Percentiles rank a stretch among this genome's conserved stretches.
Conservation (phyloP, 2,113 vertebrate species). For the Boulengerochromis microlepis region DNA sequence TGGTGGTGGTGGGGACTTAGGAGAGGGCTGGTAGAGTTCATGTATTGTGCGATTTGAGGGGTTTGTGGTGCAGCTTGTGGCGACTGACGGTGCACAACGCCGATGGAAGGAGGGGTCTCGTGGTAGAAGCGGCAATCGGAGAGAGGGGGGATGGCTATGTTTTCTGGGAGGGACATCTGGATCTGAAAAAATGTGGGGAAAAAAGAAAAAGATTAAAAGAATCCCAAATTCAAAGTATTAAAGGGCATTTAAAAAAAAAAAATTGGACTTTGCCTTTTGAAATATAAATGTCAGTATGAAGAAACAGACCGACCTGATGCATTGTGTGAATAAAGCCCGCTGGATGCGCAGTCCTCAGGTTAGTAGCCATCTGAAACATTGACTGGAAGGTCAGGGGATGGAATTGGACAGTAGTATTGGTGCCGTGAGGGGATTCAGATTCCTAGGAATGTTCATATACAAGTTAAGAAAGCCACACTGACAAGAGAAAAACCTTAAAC, state of each 20-base stretch:
- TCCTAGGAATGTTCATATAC: slow-evolving; percentile 69
- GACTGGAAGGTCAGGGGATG: slow-evolving; percentile 76
- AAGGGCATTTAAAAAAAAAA: neutral
- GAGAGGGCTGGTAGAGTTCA: slow-evolving; percentile 49
- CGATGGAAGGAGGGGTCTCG: slow-evolving; percentile 60
- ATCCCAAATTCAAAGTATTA: no score
- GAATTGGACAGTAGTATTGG: slow-evolving; percentile 71
- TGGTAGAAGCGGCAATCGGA: slow-evolving; percentile 68
- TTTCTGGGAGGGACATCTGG: slow-evolving; percentile 48
- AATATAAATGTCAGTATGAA: neutral
- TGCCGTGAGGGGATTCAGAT: slow-evolving; percentile 81
- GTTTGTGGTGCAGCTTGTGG: neutral
- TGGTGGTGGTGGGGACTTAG: slow-evolving; percentile 63
- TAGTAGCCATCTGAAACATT: slow-evolving; percentile 74
- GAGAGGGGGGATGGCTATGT: slow-evolving; percentile 48
- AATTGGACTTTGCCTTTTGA: neutral
- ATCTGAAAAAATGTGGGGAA: slow-evolving; percentile 1
- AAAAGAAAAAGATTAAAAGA: neutral
- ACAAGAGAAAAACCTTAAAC: neutral
- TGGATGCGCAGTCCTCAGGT: slow-evolving; percentile 71
- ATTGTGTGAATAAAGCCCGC: slow-evolving; percentile 75
- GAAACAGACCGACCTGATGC: slow-evolving; percentile 73
- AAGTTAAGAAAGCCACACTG: neutral
- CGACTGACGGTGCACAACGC: slow-evolving; percentile 51
- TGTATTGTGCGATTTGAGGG: slow-evolving; percentile 48